Conservation (phyloP, 2,113 vertebrate species). For the Perognathus longimembris region DNA sequence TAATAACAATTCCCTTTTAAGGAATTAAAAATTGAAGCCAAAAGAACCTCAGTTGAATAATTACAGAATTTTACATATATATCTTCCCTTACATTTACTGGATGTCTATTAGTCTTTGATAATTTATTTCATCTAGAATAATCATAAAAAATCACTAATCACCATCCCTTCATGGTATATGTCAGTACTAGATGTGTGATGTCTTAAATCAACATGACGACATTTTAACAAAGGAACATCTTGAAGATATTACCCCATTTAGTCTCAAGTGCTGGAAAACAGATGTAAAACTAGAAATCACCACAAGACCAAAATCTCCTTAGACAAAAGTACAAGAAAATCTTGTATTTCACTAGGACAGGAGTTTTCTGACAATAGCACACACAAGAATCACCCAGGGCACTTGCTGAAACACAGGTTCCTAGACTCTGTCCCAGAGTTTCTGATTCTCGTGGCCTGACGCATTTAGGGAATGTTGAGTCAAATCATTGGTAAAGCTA, state of each 20-base stretch:
- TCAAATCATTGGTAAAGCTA: too few relatives aligned
- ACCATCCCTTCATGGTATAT: background rate
- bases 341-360: background rate
- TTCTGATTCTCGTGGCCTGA: background rate
- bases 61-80: background rate
- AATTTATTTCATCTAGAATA: background rate
- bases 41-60: background rate
- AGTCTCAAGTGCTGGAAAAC: background rate
- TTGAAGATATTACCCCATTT: background rate
- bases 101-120: background rate
- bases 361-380: background rate
- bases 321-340: background rate
- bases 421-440: background rate
- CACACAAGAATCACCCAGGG: background rate
- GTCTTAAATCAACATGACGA: background rate
- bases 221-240: too few relatives aligned
- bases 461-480: background rate
- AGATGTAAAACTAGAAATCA: background rate
- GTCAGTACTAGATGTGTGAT: background rate
- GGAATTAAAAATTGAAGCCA: background rate
- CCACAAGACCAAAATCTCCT: background rate
- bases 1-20: background rate
- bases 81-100: background rate
- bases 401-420: background rate
- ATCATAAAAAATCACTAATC: background rate